phyloP scores from a whole-genome alignment of 1,140 invertebrate genomes.

The Phymorhynchus buccinoides region DNA sequence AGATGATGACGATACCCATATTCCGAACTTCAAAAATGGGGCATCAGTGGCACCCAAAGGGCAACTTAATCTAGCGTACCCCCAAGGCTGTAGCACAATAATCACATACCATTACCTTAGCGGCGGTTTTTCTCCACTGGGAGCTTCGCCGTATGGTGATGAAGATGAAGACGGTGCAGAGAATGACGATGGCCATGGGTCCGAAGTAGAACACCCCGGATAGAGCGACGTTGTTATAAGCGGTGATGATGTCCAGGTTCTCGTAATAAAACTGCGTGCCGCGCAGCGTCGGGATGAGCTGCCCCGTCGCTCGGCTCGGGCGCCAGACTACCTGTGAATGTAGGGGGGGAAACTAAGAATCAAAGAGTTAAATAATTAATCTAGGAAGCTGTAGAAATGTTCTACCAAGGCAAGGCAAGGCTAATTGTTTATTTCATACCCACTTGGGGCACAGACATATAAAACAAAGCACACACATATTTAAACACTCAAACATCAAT shows the following conservation, averaged over 20 bases:
- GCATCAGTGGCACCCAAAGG: too few species aligned
- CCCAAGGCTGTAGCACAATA: too few species aligned
- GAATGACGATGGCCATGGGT: slow-evolving; percentile 42
- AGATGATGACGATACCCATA: too few species aligned
- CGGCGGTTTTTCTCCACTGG: slow-evolving; percentile 28
- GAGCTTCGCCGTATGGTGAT: slow-evolving; percentile 36
- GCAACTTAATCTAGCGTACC: too few species aligned
- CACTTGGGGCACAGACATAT: too few species aligned
- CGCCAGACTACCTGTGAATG: background rate
- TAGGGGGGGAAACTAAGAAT: too few species aligned
- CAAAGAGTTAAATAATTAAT: too few species aligned
- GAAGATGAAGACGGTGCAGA: slow-evolving; percentile 47
- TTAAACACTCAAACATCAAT: too few species aligned
- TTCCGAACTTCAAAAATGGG: too few species aligned
- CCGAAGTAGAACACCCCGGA: slow-evolving; percentile 44
- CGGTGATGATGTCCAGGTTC: slow-evolving; percentile 38
- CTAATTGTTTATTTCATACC: too few species aligned
- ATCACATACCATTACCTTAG: background rate
- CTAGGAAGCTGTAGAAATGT: too few species aligned
- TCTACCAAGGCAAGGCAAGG: too few species aligned
- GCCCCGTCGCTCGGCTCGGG: background rate
- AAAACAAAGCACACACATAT: slow-evolving; percentile 9
- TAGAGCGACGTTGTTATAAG: slow-evolving; percentile 46
- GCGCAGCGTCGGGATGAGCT: slow-evolving; percentile 31
- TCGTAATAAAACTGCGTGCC: slow-evolving; percentile 44